These are phyloP conservation scores for Hirtodrosophila trivittata DNA, from an alignment of 2,888 invertebrate genomes.

Conservation along the genomic window DNA sequence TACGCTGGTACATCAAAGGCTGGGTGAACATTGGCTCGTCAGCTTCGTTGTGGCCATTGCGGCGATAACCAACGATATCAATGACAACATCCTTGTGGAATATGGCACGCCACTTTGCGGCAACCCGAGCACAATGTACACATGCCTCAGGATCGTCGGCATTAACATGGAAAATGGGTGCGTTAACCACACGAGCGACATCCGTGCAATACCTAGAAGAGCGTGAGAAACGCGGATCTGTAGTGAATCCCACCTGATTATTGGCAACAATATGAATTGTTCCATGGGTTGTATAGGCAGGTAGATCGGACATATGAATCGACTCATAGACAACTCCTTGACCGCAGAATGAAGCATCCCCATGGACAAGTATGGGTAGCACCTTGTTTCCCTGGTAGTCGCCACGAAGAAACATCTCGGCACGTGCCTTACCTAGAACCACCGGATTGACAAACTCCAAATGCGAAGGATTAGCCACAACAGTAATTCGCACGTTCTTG, in stretches of 20 bases:
- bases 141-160: constrained; percentile 96
- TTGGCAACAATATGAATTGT: constrained; percentile 87
- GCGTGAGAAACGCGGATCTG: constrained; percentile 93
- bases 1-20: constrained; percentile 95
- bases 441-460: constrained; percentile 94
- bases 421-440: constrained; percentile 92
- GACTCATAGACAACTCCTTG: constrained; percentile 88
- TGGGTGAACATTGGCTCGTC: constrained; percentile 98
- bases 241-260: constrained; percentile 94
- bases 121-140: constrained; percentile 92
- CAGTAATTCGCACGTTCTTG: constrained; percentile 90
- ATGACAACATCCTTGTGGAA: constrained; percentile 94
- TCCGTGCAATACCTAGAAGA: constrained; percentile 95
- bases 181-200: constrained; percentile 93
- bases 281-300: constrained; percentile 86
- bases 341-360: constrained; percentile 87
- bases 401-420: constrained; percentile 92
- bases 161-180: constrained; percentile 97
- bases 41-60: constrained; percentile 95
- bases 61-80: constrained; percentile 92
- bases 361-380: constrained; percentile 87
- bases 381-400: constrained; percentile 88
- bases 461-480: constrained; percentile 96
- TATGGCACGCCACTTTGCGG: constrained; percentile 92
- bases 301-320: constrained; percentile 86